These are phyloP conservation scores for Phasianus colchicus DNA, from an alignment of 2,113 vertebrate species.

Conservation along the genomic window DNA sequence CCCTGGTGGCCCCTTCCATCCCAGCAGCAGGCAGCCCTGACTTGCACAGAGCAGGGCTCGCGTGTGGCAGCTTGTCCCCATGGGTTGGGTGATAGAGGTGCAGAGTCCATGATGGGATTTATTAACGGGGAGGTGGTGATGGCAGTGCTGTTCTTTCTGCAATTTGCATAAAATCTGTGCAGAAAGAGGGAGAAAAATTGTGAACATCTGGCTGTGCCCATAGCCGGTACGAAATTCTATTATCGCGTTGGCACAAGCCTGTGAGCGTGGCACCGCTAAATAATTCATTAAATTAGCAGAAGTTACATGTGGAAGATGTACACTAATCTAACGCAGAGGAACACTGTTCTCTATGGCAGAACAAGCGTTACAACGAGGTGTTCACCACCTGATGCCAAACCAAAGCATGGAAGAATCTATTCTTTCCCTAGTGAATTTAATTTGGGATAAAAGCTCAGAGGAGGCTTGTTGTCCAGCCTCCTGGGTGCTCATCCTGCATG, in stretches of 20 bases:
- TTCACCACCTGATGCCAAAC: background rate
- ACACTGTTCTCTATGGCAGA: background rate
- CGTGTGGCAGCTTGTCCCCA: background rate
- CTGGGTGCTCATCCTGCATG: background rate
- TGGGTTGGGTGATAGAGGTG: background rate
- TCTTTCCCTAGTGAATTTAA: background rate
- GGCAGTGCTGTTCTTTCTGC: background rate
- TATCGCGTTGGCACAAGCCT: slow-evolving; percentile 14
- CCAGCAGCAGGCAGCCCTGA: background rate
- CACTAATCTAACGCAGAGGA: background rate
- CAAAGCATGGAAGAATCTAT: background rate
- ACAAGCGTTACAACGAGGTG: background rate
- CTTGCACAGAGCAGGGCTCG: background rate
- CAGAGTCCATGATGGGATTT: slow-evolving; percentile 7
- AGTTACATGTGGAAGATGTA: slow-evolving; percentile 25
- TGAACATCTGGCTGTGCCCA: slow-evolving; percentile 59
- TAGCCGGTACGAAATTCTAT: slow-evolving; percentile 57
- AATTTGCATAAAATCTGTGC: slow-evolving; percentile 65
- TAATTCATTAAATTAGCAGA: slow-evolving; percentile 72
- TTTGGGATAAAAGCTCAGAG: background rate
- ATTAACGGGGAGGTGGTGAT: slow-evolving; percentile 26
- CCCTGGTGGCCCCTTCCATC: background rate
- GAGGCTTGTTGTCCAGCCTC: fast-evolving
- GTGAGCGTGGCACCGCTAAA: slow-evolving; percentile 44
- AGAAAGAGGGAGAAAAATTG: slow-evolving; percentile 48